Base-by-base conservation (phyloP, 2,797 vertebrate genomes). In the Enteromius afrohamiltoni region DNA sequence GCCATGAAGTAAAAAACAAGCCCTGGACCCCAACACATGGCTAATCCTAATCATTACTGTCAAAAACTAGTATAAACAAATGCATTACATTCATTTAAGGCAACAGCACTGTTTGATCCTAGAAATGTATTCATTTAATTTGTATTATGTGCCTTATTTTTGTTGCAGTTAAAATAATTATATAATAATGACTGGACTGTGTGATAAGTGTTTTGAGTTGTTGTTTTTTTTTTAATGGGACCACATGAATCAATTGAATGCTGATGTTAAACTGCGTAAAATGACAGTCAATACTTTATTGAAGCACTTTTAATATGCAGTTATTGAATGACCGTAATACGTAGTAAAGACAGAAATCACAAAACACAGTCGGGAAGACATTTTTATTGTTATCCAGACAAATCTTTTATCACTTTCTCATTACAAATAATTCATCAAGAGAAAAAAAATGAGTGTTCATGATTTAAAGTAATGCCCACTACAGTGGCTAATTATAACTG, bases 341-440 rank as follows among this genome's bases (percentile, higher is more conserved):
- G 11, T 68, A 16, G 3, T 60, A 68, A 83, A 11, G 73, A 75
- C 10, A 19, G 21, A 65, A 47, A 70, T 21, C 19, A 75, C 37
- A 79, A 76, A 82, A 74, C 6, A 31, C 62, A 53, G 42, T 53
- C 37, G 23, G 49, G 26, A 40, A 82, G 45, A 83, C 71, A 62
- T 21, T 83, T 84, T 85, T 31, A 75, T 83, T 85, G 80, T 78
- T 67, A 34, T 81, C 79, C 58, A 85, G 80, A 77, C 55, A 51
- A 77, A n/a, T 76, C 37, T 55, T 42, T 42, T 31, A 58, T 60
- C 47, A 80, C 31, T 29, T 47, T 83, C 26, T 70, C 17, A 81
- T 85, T 85, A 84, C 64, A 86, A 79, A 88, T 37, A 85, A 16
- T 58, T 77, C 53, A 65, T 71, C 2, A 79, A 64, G 75, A 86